Conservation (phyloP, 2,113 vertebrate genomes). For the Numenius arquata region DNA sequence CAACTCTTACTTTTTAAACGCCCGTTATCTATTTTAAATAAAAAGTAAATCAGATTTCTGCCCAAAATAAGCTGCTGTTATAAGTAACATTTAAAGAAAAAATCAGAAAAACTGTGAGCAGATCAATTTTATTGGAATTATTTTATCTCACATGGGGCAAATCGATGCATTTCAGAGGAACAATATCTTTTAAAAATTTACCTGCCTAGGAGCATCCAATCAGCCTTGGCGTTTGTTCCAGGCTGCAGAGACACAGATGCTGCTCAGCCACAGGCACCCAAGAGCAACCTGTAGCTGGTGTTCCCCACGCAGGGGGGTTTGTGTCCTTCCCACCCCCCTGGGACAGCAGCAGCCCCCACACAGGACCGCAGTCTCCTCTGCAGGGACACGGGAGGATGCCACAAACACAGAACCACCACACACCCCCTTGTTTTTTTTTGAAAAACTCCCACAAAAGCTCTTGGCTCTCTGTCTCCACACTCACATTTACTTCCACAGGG, state of each 20-base stretch:
- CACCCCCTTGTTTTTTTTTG: background rate
- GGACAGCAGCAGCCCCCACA: background rate
- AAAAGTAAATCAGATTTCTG: background rate
- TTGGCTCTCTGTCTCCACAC: background rate
- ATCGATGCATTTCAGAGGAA: background rate
- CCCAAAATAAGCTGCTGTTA: background rate
- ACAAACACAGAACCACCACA: background rate
- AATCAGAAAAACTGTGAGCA: background rate
- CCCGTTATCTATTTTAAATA: background rate
- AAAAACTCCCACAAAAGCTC: background rate
- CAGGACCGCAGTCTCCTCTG: background rate
- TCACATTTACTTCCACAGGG: background rate
- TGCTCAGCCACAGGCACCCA: background rate
- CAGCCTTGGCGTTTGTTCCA: background rate
- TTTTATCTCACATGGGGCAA: background rate
- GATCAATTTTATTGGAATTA: conserved; percentile 4
- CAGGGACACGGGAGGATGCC: background rate
- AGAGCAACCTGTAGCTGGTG: background rate
- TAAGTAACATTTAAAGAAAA: background rate
- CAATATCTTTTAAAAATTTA: background rate
- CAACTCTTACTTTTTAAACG: conserved; percentile 6
- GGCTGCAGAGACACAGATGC: background rate
- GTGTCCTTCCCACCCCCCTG: background rate
- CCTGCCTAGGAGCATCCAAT: background rate
- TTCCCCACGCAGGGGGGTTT: background rate